phyloP scores from a whole-genome alignment of 2,797 vertebrate species.

The Lacerta bilineata region DNA sequence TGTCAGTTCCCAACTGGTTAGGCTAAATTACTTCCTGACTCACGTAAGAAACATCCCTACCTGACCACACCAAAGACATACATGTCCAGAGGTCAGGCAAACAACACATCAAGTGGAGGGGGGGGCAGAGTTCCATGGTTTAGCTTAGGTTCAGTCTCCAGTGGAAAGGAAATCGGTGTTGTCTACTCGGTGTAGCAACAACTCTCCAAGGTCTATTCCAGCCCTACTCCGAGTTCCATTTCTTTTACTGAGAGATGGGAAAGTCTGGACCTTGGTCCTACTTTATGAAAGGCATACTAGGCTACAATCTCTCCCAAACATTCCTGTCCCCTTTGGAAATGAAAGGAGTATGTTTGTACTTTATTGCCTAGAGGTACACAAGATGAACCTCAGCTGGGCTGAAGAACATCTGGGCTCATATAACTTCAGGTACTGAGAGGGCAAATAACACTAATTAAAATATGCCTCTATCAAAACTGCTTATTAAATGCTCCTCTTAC shows the following conservation, averaged over 20 bases:
- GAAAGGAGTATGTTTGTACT: background rate
- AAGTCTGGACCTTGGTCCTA: background rate
- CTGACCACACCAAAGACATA: background rate
- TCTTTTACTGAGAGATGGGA: background rate
- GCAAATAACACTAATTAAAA: background rate
- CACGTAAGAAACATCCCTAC: background rate
- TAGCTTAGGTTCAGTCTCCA: background rate
- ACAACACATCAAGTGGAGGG: background rate
- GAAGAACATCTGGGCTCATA: background rate
- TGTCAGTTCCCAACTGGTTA: background rate
- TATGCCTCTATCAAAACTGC: background rate
- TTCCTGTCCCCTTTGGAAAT: conserved; percentile 12
- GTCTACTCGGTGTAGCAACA: background rate
- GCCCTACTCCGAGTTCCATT: background rate
- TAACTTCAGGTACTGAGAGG: background rate
- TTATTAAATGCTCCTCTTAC: conserved; percentile 69
- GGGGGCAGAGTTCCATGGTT: background rate
- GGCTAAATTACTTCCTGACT: background rate
- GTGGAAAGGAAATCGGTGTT: background rate
- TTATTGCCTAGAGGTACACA: background rate
- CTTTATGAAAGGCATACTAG: background rate
- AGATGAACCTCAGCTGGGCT: background rate
- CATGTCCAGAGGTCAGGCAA: background rate
- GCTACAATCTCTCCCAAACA: background rate
- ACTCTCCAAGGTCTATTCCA: background rate